Percentiles rank a stretch among this genome's conserved stretches.
These are phyloP conservation scores for Sebastes oblongus DNA, from an alignment of 2,797 vertebrate species.

Conservation along the genomic window DNA sequence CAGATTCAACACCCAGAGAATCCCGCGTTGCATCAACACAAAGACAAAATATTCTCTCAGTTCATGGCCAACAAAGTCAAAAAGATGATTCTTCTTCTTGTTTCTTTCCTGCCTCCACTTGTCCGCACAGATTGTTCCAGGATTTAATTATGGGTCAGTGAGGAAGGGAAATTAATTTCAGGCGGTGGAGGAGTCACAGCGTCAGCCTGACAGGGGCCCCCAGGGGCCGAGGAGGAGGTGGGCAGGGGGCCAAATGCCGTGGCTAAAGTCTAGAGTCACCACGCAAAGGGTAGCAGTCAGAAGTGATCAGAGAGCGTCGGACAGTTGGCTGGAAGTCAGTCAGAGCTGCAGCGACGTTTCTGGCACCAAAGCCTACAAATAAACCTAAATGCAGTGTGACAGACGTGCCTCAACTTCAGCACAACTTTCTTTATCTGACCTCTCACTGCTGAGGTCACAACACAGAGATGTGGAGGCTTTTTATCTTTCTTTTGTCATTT, in stretches of 20 bases:
- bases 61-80: conserved; percentile 32
- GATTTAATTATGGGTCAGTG: conserved; percentile 60
- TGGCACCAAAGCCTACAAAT: conserved; percentile 7
- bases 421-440: conserved; percentile 20
- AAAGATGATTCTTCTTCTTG: conserved; percentile 9
- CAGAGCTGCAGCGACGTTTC: conserved; percentile 42
- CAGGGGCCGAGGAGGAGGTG: conserved; percentile 45
- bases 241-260: conserved; percentile 69
- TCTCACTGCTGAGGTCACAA: neutral
- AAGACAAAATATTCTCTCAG: conserved; percentile 20
- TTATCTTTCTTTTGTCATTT: neutral
- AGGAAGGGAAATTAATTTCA: conserved; percentile 66
- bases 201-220: conserved; percentile 66
- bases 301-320: conserved; percentile 72
- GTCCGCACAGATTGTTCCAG: conserved; percentile 25
- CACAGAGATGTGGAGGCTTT: neutral
- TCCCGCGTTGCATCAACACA: neutral
- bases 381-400: conserved; percentile 34
- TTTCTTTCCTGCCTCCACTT: neutral
- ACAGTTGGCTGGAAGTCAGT: conserved; percentile 62
- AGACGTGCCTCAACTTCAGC: conserved; percentile 35
- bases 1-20: conserved; percentile 46
- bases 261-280: conserved; percentile 52
- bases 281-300: conserved; percentile 80
- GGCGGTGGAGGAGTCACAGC: conserved; percentile 62